These are phyloP conservation scores for Galagoides demidoff DNA, from an alignment of 2,797 vertebrate species.

Conservation along the genomic window DNA sequence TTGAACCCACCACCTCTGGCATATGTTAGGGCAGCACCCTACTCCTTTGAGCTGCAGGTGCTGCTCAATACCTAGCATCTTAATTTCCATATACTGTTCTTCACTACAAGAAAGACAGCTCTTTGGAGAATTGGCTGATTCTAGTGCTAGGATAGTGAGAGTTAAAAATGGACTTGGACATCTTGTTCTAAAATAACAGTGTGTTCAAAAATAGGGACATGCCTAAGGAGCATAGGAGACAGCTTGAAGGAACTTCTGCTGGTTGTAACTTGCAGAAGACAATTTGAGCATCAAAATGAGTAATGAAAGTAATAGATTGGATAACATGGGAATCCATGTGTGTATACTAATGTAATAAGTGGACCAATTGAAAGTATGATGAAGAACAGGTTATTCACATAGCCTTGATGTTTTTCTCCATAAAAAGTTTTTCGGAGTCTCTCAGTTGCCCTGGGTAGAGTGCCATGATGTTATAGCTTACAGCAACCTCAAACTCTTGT, in stretches of 20 bases:
- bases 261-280: not conserved
- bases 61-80: not conserved
- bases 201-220: not conserved
- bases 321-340: not conserved
- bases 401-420: not conserved
- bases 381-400: conserved; percentile 8
- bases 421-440: not conserved
- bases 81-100: not conserved
- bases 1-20: too few relatives aligned
- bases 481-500: too few relatives aligned
- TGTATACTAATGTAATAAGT: not conserved
- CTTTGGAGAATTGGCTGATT: not conserved
- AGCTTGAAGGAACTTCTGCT: not conserved
- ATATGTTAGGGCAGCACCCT: too few relatives aligned
- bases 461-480: too few relatives aligned
- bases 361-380: not conserved
- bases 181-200: not conserved
- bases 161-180: not conserved
- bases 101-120: not conserved
- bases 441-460: too few relatives aligned
- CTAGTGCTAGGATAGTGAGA: not conserved
- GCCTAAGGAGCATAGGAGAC: not conserved
- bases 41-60: too few relatives aligned
- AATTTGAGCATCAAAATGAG: not conserved
- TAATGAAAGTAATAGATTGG: not conserved